Evolutionary conservation across 2,888 invertebrate genomes (phyloP).

Genomic region (Neoaliturus tenellus): DNA sequence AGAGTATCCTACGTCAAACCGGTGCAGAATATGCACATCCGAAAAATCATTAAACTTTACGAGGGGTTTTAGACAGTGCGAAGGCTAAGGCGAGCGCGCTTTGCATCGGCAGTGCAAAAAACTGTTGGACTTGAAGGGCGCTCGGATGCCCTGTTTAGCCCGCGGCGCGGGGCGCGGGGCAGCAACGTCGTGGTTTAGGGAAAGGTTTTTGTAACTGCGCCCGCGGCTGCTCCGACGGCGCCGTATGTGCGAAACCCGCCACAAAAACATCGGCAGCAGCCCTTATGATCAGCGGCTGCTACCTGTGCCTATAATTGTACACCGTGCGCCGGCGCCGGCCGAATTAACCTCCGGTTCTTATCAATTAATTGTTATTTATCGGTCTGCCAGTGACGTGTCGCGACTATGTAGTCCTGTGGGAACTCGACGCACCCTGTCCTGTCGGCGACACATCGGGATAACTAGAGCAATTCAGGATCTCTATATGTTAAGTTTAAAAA

Average conservation of each 20-base stretch:
- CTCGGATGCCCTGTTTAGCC: background rate
- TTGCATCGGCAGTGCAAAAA: background rate
- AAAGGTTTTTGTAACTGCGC: background rate
- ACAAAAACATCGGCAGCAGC: constrained; percentile 21
- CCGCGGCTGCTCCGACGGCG: background rate
- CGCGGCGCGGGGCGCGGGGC: background rate
- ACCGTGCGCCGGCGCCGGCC: constrained; percentile 17
- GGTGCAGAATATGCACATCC: too few relatives aligned
- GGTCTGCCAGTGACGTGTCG: background rate
- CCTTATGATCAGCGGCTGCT: constrained; percentile 33
- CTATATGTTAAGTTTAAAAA: too few relatives aligned
- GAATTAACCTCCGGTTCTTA: background rate
- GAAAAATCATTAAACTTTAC: too few relatives aligned
- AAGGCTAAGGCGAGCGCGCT: too few relatives aligned
- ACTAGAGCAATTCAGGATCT: too few relatives aligned
- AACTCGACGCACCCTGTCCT: too few relatives aligned
- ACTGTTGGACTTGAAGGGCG: background rate
- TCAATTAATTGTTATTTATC: constrained; percentile 18
- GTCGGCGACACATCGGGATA: too few relatives aligned
- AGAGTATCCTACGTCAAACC: too few relatives aligned
- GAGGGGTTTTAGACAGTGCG: too few relatives aligned
- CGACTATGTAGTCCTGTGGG: background rate
- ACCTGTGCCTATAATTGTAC: constrained; percentile 36
- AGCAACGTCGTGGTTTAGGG: constrained; percentile 11
- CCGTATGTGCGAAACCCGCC: constrained; percentile 15